Evolutionary conservation across 2,113 vertebrate species (phyloP).

Genomic region (Rhinolophus sinicus): DNA sequence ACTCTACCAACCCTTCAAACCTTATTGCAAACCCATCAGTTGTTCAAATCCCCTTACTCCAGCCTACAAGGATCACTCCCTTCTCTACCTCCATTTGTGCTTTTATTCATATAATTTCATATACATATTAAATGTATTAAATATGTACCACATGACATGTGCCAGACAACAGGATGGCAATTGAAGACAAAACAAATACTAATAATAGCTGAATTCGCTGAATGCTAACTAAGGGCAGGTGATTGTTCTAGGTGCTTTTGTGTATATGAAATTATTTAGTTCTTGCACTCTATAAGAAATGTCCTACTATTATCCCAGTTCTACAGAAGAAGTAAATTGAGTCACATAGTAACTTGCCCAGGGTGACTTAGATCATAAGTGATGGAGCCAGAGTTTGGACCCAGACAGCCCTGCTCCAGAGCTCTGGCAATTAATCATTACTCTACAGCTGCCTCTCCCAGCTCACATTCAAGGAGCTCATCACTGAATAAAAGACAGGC

Average conservation of each 20-base stretch:
- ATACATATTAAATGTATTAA: background rate
- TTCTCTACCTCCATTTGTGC: background rate
- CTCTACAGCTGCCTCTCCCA: background rate
- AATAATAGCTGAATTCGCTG: background rate
- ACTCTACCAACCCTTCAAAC: background rate
- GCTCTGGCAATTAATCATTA: background rate
- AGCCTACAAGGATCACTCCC: background rate
- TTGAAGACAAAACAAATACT: background rate
- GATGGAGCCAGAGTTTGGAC: background rate
- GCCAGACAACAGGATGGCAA: background rate
- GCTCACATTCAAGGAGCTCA: background rate
- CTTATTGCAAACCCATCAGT: background rate
- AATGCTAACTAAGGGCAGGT: background rate
- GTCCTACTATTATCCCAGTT: background rate
- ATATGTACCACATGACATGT: background rate
- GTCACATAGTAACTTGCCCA: background rate
- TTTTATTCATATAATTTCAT: background rate
- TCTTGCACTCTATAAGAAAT: background rate
- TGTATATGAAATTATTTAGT: background rate
- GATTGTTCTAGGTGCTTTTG: background rate
- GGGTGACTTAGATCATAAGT: background rate
- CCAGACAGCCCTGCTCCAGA: background rate
- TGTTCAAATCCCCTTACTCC: background rate
- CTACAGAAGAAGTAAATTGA: background rate
- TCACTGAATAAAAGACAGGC: background rate